phyloP scores from a whole-genome alignment of 2,888 invertebrate genomes.

The Agrilus biguttatus region DNA sequence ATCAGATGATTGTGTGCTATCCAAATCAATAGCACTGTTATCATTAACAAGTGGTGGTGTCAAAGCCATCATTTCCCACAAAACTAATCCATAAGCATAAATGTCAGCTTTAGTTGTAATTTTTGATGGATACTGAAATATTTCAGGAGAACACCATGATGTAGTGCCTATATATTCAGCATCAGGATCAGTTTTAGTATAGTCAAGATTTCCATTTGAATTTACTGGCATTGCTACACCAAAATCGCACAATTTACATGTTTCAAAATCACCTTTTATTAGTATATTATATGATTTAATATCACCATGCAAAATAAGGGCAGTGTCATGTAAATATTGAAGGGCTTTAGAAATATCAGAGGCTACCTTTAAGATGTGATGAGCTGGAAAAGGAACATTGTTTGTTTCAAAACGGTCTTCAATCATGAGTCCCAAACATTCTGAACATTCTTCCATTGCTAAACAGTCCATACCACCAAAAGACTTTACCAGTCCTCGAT shows the following conservation, averaged over 20 bases:
- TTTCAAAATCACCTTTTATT: slow-evolving; percentile 57
- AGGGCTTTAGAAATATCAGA: slow-evolving; percentile 54
- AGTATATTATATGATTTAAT: slow-evolving; percentile 73
- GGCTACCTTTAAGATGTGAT: slow-evolving; percentile 49
- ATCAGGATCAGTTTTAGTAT: slow-evolving; percentile 34
- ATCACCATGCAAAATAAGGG: slow-evolving; percentile 64
- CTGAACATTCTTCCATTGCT: slow-evolving; percentile 65
- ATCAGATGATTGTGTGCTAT: not conserved
- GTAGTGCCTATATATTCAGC: slow-evolving; percentile 57
- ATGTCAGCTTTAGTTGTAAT: slow-evolving; percentile 63
- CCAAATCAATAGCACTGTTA: slow-evolving; percentile 22
- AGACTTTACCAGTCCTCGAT: slow-evolving; percentile 39
- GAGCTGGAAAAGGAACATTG: slow-evolving; percentile 43
- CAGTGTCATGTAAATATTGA: slow-evolving; percentile 61
- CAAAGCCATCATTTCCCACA: slow-evolving; percentile 72
- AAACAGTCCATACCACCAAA: slow-evolving; percentile 45
- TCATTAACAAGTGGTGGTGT: slow-evolving; percentile 44
- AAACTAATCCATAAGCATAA: slow-evolving; percentile 61
- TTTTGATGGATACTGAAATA: slow-evolving; percentile 40
- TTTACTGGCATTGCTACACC: slow-evolving; percentile 64
- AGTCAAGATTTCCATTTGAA: slow-evolving; percentile 45
- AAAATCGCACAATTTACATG: slow-evolving; percentile 73
- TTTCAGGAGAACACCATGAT: slow-evolving; percentile 70
- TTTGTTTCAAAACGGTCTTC: slow-evolving; percentile 47
- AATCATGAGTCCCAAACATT: slow-evolving; percentile 59